Base-by-base conservation (phyloP, 2,888 invertebrate genomes). In the Digitonthophagus gazella region DNA sequence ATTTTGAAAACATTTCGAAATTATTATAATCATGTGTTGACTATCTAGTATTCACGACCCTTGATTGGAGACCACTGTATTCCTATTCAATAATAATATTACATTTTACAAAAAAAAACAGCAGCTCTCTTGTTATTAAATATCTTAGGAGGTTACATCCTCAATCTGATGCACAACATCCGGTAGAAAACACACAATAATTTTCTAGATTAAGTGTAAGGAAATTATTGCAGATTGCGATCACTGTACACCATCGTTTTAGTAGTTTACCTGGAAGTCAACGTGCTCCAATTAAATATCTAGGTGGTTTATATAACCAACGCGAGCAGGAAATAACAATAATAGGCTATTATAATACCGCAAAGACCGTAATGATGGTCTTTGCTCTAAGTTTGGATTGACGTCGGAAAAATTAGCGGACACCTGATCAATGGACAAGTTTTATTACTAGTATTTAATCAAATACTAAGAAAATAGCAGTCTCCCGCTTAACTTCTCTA, bases 401-500 rank as follows among this genome's bases (percentile, higher is more conserved):
- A 15, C 61, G 18, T 1, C 61, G 19, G 61, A n/a, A n/a, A n/a
- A n/a, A n/a, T n/a, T n/a, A n/a, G n/a, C n/a, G n/a, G n/a, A n/a
- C 18, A 61, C 14, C 61, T 15, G 61, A 20, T 11, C 18, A 15
- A 18, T 19, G 61, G 18, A 19, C 61, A 19, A 61, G 28, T 20
- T 19, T n/a, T 15, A 19, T 61, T 61, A 61, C 18, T 61, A 61
- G 18, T n/a, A 20, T 20, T 20, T 61, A 61, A 61, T 61, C 61
- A 18, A 61, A 61, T n/a, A n/a, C n/a, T 61, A 61, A 61, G 61
- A 61, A 61, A 20, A 61, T 8, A 61, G 61, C 61, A 19, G 61
- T 20, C 18, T 57, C 57, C 15, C 57, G n/a, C 61, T 61, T 61
- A 61, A 61, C 61, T 6, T 19, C 20, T 20, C 18, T 61, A 61